Conservation (phyloP, 2,888 invertebrate genomes). For the Arctia plantaginis region DNA sequence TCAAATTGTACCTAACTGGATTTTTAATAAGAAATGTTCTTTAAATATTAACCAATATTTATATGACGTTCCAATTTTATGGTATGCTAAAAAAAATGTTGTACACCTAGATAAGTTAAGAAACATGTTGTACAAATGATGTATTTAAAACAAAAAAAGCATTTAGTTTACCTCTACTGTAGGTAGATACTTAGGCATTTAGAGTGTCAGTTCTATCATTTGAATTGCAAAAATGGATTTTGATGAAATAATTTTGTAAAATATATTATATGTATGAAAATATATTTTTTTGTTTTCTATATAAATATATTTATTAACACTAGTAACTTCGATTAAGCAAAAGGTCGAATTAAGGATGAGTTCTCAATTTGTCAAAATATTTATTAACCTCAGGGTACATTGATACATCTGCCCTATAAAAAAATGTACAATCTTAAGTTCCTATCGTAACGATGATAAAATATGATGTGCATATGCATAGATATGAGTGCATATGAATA, state of each 20-base stretch:
- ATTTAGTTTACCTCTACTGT: slow-evolving; percentile 46
- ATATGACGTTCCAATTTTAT: neutral
- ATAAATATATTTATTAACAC: neutral
- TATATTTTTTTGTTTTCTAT: neutral
- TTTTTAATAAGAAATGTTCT: neutral
- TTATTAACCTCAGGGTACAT: neutral
- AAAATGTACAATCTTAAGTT: no score
- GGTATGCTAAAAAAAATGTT: neutral
- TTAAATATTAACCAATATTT: neutral
- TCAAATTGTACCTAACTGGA: neutral
- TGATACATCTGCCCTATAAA: neutral
- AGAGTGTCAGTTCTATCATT: neutral
- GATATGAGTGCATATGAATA: no score
- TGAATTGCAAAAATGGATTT: slow-evolving; percentile 17
- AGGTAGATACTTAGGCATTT: slow-evolving; percentile 21
- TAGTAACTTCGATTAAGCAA: neutral
- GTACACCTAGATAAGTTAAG: neutral
- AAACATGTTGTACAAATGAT: slow-evolving; percentile 47
- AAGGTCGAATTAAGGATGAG: neutral
- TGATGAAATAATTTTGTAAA: slow-evolving; percentile 24
- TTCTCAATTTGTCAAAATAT: neutral
- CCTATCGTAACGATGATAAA: no score
- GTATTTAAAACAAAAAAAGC: slow-evolving; percentile 50
- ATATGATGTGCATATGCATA: no score
- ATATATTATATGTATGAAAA: neutral